A percentile compares a stretch with the other conserved stretches of the same genome.
Evolutionary conservation across 2,888 invertebrate genomes (phyloP).

Genomic region (Mycalesis mineus): DNA sequence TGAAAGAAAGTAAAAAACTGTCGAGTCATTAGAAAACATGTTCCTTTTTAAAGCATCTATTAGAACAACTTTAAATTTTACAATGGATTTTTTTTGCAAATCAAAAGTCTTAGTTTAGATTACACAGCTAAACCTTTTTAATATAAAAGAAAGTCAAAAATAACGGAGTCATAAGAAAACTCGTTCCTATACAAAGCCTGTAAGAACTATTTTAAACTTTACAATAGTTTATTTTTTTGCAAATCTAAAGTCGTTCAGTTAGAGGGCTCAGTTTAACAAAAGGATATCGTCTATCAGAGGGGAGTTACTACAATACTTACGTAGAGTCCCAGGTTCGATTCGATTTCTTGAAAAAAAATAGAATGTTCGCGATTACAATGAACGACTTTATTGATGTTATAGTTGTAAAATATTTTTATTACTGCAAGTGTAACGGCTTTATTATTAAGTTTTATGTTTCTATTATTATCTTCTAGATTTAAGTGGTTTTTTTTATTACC

Average conservation of each 20-base stretch:
- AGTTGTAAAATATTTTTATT: conserved; percentile 23
- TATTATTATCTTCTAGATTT: not conserved
- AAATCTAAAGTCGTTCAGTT: conserved; percentile 50
- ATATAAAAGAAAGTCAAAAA: not conserved
- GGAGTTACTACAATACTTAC: conserved; percentile 26
- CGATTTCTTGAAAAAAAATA: conserved; percentile 12
- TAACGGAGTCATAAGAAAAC: not conserved
- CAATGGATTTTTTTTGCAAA: no score
- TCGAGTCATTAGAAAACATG: no score
- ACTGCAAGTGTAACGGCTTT: conserved; percentile 34
- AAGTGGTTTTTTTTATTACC: not conserved
- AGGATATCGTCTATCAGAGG: conserved; percentile 43
- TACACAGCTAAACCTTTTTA: not conserved
- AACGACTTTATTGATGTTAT: conserved; percentile 23
- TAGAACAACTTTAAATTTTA: no score
- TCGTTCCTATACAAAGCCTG: not conserved
- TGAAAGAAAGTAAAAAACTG: no score
- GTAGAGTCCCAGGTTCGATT: conserved; percentile 8
- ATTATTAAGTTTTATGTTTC: conserved; percentile 37
- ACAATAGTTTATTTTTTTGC: conserved; percentile 30
- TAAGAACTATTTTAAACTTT: no score
- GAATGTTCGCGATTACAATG: conserved; percentile 20
- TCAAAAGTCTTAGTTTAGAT: no score
- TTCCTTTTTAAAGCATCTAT: no score
- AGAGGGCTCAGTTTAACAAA: conserved; percentile 46